Conservation (phyloP, 2,113 vertebrate species). For the Pantherophis guttatus region DNA sequence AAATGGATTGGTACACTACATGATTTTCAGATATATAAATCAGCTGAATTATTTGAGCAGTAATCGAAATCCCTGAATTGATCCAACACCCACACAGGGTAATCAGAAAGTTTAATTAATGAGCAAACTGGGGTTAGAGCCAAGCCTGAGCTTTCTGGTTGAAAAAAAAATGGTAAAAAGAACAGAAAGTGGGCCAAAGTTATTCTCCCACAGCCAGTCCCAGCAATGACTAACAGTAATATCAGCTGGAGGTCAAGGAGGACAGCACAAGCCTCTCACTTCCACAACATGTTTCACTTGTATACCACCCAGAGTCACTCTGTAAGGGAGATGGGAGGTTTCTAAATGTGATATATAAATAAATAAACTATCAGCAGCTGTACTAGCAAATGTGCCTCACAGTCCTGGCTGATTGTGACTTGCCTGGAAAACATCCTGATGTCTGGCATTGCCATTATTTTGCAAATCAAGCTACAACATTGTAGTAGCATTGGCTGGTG, state of each 20-base stretch:
- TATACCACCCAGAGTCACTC: background rate
- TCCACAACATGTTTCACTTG: background rate
- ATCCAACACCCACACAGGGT: background rate
- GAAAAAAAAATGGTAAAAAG: background rate
- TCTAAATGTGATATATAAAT: background rate
- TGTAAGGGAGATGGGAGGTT: background rate
- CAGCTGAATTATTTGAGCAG: constrained; percentile 15
- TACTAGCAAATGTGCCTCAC: background rate
- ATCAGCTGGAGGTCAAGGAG: background rate
- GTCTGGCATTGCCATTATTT: background rate
- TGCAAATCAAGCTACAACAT: background rate
- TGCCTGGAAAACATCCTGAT: background rate
- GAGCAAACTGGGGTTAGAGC: constrained; percentile 8
- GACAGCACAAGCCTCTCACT: background rate
- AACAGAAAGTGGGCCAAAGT: background rate
- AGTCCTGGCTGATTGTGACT: background rate
- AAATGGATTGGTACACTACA: constrained; percentile 2
- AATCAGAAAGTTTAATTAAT: constrained; percentile 8
- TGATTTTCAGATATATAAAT: background rate
- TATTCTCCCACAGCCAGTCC: background rate
- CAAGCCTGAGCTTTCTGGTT: background rate
- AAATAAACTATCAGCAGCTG: background rate
- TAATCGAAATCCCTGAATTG: background rate
- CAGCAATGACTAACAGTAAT: background rate
- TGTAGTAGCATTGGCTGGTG: background rate